phyloP scores from a whole-genome alignment of 1,140 invertebrate species.

The Rhagoletis zephyria region DNA sequence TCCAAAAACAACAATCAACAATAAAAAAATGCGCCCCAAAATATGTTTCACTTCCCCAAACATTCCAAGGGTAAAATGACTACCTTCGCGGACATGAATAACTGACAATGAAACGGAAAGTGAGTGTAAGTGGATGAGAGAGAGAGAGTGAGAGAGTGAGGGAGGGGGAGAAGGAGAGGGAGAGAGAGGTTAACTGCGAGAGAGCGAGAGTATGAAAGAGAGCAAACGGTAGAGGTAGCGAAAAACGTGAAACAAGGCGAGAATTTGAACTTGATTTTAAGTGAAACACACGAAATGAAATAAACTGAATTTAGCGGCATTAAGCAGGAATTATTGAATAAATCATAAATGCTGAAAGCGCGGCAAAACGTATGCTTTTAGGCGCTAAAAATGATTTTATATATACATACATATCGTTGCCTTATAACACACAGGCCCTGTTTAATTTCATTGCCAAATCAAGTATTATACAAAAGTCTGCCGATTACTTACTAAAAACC shows the following conservation, averaged over 20 bases:
- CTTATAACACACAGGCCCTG: no score
- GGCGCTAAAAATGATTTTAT: background rate
- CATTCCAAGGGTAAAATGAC: slow-evolving; percentile 46
- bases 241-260: background rate
- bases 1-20: background rate
- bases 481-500: no score
- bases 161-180: background rate
- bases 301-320: background rate
- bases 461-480: no score
- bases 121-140: slow-evolving; percentile 1
- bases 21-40: background rate
- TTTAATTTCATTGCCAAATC: no score
- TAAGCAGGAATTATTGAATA: background rate
- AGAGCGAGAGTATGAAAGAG: background rate
- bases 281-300: background rate
- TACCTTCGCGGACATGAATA: background rate
- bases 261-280: background rate
- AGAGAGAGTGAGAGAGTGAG: background rate
- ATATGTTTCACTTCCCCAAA: slow-evolving; percentile 37
- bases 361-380: slow-evolving; percentile 3
- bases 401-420: no score
- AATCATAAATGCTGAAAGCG: background rate
- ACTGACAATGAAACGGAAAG: slow-evolving; percentile 24
- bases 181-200: background rate
- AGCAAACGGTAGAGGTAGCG: background rate